Base-by-base conservation (phyloP, 2,888 invertebrate species). In the Watsonalla binaria region DNA sequence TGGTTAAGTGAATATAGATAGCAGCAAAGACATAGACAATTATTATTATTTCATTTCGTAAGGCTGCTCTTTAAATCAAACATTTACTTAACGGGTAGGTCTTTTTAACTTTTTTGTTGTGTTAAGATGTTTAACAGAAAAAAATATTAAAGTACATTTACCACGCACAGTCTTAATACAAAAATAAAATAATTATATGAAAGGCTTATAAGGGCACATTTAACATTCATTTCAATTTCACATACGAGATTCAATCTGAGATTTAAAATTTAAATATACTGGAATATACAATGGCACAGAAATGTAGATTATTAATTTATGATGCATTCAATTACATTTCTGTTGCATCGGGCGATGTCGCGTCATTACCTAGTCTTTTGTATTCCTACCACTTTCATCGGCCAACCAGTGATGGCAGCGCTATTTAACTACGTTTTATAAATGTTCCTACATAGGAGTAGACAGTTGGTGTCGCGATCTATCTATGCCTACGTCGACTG, bases 401-500 rank as follows among this genome's bases (percentile, higher is more conserved):
- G 35, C 56, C 58, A 65, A 60, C n/a, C 46, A 58, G 55, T 60
- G 65, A 51, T 60, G 63, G 61, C 59, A 59, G 51, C 51, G 48
- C 53, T 59, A 62, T 61, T 51, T 58, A 55, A 15, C 61, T 66
- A 64, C 52, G 48, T 52, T 46, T 35, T 9, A 45, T 15, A 48
- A 58, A 50, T 61, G 56, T 54, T 63, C 65, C 81, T 74, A 91
- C 91, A 91, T 91, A 52, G 91, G 91, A 56, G 91, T 91, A 15
- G 91, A 91, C 56, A 91, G 76, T 65, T 91, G 91, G 66, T 91
- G 89, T 60, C 81, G 82, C 5, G 87, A 92, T 47, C 92, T 82
- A 65, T 92, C 90, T 55, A 92, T 77, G 61, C 93, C 92, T 55
- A 94, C 92, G 63, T 94, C 94, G 62, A 94, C 92, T 11, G 93